Evolutionary conservation across 2,113 vertebrate species (phyloP).

Genomic region (human (Homo sapiens)): GRCh38 chr11:109756501-109757000

Average conservation of each 20-base stretch:
- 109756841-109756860: neutral
- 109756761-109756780: neutral
- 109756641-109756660: neutral
- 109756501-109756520: neutral
- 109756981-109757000: neutral
- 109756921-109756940: accelerated
- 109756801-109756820: neutral
- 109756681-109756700: neutral
- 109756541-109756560: neutral
- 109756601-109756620: neutral
- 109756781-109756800: neutral
- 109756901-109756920: neutral
- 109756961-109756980: neutral
- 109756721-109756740: neutral
- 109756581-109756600: neutral
- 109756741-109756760: neutral
- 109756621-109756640: neutral
- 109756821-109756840: neutral
- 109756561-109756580: neutral
- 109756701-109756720: neutral
- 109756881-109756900: neutral
- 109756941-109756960: neutral
- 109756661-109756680: neutral
- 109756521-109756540: neutral
- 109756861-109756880: neutral